Conservation (phyloP, 2,797 vertebrate species). For the Miichthys miiuy region DNA sequence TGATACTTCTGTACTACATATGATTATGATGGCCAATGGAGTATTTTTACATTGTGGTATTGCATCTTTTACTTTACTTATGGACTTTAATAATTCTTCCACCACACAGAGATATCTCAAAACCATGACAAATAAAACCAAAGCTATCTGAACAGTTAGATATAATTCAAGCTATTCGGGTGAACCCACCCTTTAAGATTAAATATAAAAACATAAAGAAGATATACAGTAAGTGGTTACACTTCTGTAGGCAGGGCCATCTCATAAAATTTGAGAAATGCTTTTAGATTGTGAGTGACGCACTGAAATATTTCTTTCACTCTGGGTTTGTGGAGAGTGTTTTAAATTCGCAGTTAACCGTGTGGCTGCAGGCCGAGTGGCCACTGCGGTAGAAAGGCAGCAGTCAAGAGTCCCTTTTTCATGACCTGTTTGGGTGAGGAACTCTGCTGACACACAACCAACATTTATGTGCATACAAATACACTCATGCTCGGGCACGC, state of each 20-base stretch:
- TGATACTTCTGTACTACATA: background rate
- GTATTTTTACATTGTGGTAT: background rate
- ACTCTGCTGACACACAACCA: slow-evolving; percentile 73
- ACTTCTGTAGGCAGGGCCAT: slow-evolving; percentile 35
- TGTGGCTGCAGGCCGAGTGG: slow-evolving; percentile 75
- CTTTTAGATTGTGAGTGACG: slow-evolving; percentile 68
- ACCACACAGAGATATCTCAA: background rate
- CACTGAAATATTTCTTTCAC: slow-evolving; percentile 68
- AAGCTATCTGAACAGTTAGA: background rate
- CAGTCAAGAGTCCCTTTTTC: slow-evolving; percentile 75
- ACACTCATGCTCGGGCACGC: slow-evolving; percentile 61
- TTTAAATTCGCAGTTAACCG: slow-evolving; percentile 74
- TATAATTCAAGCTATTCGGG: background rate
- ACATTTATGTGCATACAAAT: slow-evolving; percentile 58
- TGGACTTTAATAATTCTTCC: background rate
- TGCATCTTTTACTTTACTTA: background rate
- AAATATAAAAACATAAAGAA: slow-evolving; percentile 7
- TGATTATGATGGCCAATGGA: background rate
- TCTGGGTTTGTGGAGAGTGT: slow-evolving; percentile 70
- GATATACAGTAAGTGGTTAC: slow-evolving; percentile 14
- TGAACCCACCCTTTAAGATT: slow-evolving; percentile 13
- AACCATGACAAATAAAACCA: slow-evolving; percentile 2
- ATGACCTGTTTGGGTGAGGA: slow-evolving; percentile 79
- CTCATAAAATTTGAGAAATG: slow-evolving; percentile 68
- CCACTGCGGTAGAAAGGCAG: slow-evolving; percentile 70